Percentiles rank a stretch among this genome's conserved stretches.
These are phyloP conservation scores for Zygaena filipendulae DNA, from an alignment of 2,888 invertebrate genomes.

Conservation along the genomic window DNA sequence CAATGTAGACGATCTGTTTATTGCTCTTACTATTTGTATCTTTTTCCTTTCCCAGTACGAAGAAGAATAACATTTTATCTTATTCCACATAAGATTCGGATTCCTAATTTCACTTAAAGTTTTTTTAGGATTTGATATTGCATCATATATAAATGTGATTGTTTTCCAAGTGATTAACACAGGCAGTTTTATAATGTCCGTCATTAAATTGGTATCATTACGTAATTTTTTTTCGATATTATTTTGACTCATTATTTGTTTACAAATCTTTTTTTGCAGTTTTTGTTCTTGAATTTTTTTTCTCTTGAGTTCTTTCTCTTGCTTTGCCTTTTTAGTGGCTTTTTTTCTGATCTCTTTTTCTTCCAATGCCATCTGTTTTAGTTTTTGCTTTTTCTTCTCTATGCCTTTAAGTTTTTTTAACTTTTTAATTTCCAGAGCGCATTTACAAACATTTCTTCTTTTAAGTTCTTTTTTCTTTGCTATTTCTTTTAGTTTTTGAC, in stretches of 20 bases:
- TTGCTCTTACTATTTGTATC: slow-evolving; percentile 22
- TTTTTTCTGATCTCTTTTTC: slow-evolving; percentile 18
- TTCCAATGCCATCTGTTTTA: slow-evolving; percentile 12
- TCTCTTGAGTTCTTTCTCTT: slow-evolving; percentile 13
- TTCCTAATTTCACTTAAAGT: slow-evolving; percentile 20
- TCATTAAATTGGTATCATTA: slow-evolving; percentile 21
- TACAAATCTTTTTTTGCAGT: slow-evolving; percentile 17
- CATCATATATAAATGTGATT: slow-evolving; percentile 14
- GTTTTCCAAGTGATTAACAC: no score
- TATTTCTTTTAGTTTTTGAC: slow-evolving; percentile 1
- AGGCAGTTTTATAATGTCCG: slow-evolving; percentile 20
- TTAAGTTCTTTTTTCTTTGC: slow-evolving; percentile 4
- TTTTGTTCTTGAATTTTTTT: slow-evolving; percentile 17
- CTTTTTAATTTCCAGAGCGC: slow-evolving; percentile 5
- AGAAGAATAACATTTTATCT: slow-evolving; percentile 17
- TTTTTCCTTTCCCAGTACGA: slow-evolving; percentile 23
- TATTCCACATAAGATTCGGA: slow-evolving; percentile 19
- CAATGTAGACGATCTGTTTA: slow-evolving; percentile 25
- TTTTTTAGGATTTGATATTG: slow-evolving; percentile 22
- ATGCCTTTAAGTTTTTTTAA: slow-evolving; percentile 5
- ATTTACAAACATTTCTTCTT: slow-evolving; percentile 1
- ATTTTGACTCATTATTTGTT: slow-evolving; percentile 18
- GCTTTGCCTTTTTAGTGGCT: slow-evolving; percentile 12
- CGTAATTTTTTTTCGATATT: slow-evolving; percentile 21
- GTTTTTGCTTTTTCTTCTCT: slow-evolving; percentile 5